A percentile compares a stretch with the other conserved stretches of the same genome.
phyloP scores from a whole-genome alignment of 2,113 vertebrate species.

The Sus scrofa region DNA sequence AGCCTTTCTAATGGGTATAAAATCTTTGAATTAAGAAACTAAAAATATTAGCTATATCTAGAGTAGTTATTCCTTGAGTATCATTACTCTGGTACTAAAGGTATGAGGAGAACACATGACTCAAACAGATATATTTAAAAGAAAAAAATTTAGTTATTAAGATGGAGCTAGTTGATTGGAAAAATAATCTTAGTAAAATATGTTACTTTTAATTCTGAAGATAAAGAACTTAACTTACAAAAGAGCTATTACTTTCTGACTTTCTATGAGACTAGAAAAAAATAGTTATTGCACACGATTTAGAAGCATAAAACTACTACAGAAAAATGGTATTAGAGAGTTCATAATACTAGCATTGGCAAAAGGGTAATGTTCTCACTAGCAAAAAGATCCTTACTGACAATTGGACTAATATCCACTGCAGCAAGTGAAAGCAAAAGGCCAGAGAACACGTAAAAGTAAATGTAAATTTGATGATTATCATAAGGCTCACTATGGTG shows the following conservation, averaged over 20 bases:
- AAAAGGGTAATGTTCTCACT: too few relatives aligned
- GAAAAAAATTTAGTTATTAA: neutral
- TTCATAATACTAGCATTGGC: too few relatives aligned
- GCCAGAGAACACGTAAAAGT: too few relatives aligned
- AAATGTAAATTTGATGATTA: too few relatives aligned
- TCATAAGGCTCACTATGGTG: too few relatives aligned
- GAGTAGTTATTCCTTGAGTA: neutral
- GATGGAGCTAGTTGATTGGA: neutral
- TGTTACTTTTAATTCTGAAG: neutral
- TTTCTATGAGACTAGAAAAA: neutral
- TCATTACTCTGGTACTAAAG: neutral
- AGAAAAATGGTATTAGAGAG: too few relatives aligned
- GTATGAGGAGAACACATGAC: neutral
- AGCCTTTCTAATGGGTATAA: neutral
- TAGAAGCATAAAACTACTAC: too few relatives aligned
- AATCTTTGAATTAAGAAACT: neutral
- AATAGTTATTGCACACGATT: neutral
- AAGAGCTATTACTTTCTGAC: neutral
- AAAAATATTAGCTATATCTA: neutral
- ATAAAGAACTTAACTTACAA: neutral
- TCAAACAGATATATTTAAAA: neutral
- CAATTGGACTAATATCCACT: too few relatives aligned
- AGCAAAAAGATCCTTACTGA: too few relatives aligned
- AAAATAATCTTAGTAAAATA: neutral
- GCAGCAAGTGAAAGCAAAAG: too few relatives aligned